These are phyloP conservation scores for Micromesistius poutassou DNA, from an alignment of 2,797 vertebrate species.

Conservation along the genomic window DNA sequence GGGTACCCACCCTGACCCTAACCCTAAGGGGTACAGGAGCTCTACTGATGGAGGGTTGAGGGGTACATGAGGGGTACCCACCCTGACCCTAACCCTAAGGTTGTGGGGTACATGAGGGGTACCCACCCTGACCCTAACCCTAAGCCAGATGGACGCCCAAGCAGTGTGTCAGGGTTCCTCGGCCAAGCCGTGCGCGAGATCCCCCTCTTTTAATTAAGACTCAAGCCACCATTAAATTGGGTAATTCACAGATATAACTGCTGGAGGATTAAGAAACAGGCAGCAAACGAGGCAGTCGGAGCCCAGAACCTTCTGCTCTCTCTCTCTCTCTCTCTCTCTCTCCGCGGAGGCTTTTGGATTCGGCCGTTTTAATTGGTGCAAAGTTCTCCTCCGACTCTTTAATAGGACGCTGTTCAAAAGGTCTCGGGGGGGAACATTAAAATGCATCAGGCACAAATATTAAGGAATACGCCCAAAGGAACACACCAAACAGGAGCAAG, in stretches of 20 bases:
- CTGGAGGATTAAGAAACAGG: not conserved
- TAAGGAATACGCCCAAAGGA: no score
- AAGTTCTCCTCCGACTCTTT: no score
- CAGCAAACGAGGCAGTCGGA: not conserved
- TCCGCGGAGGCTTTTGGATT: no score
- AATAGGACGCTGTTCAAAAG: no score
- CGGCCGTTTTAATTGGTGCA: no score
- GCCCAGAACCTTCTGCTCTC: not conserved
- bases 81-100: no score
- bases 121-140: no score
- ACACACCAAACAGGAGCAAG: no score
- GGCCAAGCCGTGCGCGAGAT: not conserved
- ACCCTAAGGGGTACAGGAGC: not conserved
- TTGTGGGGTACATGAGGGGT: not conserved
- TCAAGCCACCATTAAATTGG: not conserved
- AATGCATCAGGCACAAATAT: no score
- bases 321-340: no score
- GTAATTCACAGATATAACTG: not conserved
- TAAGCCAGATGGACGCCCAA: not conserved
- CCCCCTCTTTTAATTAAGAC: conserved; percentile 1
- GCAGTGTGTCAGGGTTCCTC: not conserved
- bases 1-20: no score
- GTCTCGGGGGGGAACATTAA: no score
- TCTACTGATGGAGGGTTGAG: not conserved
- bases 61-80: not conserved